phyloP scores from a whole-genome alignment of 2,113 vertebrate genomes.

The Todiramphus saurophagus region DNA sequence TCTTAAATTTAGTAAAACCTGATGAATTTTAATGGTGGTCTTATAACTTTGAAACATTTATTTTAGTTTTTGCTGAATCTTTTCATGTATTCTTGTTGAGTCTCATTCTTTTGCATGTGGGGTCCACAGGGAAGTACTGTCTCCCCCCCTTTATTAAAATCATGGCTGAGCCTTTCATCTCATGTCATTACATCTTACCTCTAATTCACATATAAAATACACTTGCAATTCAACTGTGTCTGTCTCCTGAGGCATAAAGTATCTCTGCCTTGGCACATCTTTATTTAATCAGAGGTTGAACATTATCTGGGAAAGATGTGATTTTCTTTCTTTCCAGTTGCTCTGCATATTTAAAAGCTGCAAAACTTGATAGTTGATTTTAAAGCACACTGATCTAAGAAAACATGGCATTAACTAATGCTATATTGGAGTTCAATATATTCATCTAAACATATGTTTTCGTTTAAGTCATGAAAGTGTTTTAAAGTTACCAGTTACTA shows the following conservation, averaged over 20 bases:
- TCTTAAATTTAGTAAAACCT: not conserved
- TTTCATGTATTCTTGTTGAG: constrained; percentile 11
- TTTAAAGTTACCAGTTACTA: not conserved
- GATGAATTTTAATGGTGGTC: constrained; percentile 11
- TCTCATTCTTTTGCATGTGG: not conserved
- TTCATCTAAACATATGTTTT: not conserved
- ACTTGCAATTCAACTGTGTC: not conserved
- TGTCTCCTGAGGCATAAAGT: constrained; percentile 31
- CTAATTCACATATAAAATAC: constrained; percentile 58
- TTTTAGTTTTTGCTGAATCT: not conserved
- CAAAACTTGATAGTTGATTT: not conserved
- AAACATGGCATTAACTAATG: not conserved
- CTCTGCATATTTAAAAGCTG: constrained; percentile 16
- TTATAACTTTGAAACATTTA: not conserved
- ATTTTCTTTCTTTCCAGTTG: not conserved
- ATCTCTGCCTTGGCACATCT: not conserved
- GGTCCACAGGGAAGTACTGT: constrained; percentile 13
- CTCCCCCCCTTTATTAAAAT: constrained; percentile 47
- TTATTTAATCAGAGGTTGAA: constrained; percentile 46
- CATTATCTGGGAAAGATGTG: constrained; percentile 2
- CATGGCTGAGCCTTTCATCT: not conserved
- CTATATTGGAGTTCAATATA: not conserved
- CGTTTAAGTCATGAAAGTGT: not conserved
- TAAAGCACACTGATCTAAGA: constrained; percentile 14
- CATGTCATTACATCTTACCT: constrained; percentile 52